A percentile compares a stretch with the other conserved stretches of the same genome.
These are phyloP conservation scores for Denticeps clupeoides DNA, from an alignment of 2,797 vertebrate species.

Conservation along the genomic window DNA sequence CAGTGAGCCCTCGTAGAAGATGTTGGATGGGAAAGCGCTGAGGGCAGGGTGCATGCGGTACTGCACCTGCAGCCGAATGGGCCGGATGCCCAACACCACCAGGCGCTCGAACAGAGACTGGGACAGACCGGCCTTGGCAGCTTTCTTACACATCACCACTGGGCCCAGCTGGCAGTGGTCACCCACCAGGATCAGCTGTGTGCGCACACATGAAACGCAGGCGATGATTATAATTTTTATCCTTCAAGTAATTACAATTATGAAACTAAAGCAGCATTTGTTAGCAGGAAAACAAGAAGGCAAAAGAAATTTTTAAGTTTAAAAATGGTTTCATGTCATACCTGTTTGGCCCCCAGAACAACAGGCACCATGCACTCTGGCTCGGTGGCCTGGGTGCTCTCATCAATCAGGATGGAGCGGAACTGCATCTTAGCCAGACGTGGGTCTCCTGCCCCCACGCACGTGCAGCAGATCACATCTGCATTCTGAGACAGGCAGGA, in stretches of 20 bases:
- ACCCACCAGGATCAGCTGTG: constrained; percentile 90
- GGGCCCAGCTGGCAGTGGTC: constrained; percentile 98
- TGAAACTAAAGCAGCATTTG: too few species aligned
- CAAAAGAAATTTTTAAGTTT: too few species aligned
- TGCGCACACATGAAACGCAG: too few species aligned
- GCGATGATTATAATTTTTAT: too few species aligned
- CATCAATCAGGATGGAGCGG: constrained; percentile 93
- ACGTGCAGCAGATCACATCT: constrained; percentile 94
- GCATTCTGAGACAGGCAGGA: constrained; percentile 66
- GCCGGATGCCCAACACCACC: constrained; percentile 92
- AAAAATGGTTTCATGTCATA: too few species aligned
- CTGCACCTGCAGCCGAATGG: constrained; percentile 95
- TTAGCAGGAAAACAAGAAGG: too few species aligned
- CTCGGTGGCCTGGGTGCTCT: constrained; percentile 96
- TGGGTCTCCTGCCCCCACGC: constrained; percentile 90
- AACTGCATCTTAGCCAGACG: constrained; percentile 98
- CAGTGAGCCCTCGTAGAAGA: constrained; percentile 95
- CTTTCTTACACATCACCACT: constrained; percentile 98
- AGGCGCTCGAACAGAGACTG: constrained; percentile 94
- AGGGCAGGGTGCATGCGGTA: constrained; percentile 98
- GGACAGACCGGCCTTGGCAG: constrained; percentile 89
- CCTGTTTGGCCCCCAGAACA: constrained; percentile 94
- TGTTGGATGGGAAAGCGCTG: constrained; percentile 97
- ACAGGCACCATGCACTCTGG: constrained; percentile 98
- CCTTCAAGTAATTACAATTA: too few species aligned